Base-by-base conservation (phyloP, 2,113 vertebrate species). In the Chaetops frenatus region DNA sequence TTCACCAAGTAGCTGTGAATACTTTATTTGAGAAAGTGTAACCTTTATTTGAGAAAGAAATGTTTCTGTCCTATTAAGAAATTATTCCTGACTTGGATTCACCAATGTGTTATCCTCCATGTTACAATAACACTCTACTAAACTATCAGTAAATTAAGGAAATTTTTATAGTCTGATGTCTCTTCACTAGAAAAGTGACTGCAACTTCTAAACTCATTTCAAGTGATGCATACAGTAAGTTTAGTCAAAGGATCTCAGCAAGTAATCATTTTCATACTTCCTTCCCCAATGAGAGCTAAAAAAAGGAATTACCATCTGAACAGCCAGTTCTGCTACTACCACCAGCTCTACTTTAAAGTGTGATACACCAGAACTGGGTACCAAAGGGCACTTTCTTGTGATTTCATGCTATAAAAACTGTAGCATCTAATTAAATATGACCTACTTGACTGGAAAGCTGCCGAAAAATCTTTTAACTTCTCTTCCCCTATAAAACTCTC, bases 401-500 rank as follows among this genome's bases (percentile, higher is more conserved):
- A 91, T 93, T 95, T 94, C 58, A 86, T 81, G 90, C 62, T 92
- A 85, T 81, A 90, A 96, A 94, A 95, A 90, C 47, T 71, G 64
- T 33, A 93, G 88, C 76, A 88, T 93, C 74, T 94, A 92, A 94
- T 96, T 94, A 95, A 94, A 86, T 71, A 65, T 45, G 95, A 95
- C 95, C 94, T 91, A 95, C 81, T 94, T 95, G 72, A 88, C 61
- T 53, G 57, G 57, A 95, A 95, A 96, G 65, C 48, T 94, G 77
- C 47, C 0, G 9, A 83, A 80, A 94, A 92, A 60, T 66, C 60
- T 64, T 88, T 58, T 40, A 69, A 72, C 29, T 83, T 82, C 25
- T 78, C 50, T 70, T 88, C 15, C 36, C 22, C 33, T 67, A 16
- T 17, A 40, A 50, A 70, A 77, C 53, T 69, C 61, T 86, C 78